A percentile compares a stretch with the other conserved stretches of the same genome.
phyloP scores from a whole-genome alignment of 2,888 invertebrate species.

The Dimorphilus gyrociliatus region DNA sequence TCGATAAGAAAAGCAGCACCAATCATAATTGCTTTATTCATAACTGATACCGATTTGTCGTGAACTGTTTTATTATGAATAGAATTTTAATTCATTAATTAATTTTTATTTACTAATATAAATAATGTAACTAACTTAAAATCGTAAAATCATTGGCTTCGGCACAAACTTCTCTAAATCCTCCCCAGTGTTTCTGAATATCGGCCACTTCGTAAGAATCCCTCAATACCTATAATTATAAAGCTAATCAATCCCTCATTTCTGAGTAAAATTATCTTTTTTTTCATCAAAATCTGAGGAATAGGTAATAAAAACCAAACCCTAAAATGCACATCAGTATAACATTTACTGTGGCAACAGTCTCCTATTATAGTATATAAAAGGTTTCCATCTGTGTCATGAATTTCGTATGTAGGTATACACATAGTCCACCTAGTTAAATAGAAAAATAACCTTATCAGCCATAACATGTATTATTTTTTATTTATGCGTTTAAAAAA shows the following conservation, averaged over 20 bases:
- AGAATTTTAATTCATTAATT: too few relatives aligned
- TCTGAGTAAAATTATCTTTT: too few relatives aligned
- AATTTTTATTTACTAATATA: too few relatives aligned
- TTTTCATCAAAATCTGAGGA: too few relatives aligned
- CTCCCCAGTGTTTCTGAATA: constrained; percentile 27
- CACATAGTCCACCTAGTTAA: constrained; percentile 29
- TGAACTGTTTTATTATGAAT: too few relatives aligned
- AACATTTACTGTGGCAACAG: constrained; percentile 24
- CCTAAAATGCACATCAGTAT: constrained; percentile 20
- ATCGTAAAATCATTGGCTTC: constrained; percentile 26
- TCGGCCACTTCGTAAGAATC: constrained; percentile 12
- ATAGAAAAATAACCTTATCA: too few relatives aligned
- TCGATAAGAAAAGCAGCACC: constrained; percentile 26
- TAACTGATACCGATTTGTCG: too few relatives aligned
- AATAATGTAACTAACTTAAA: constrained; percentile 16
- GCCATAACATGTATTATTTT: too few relatives aligned
- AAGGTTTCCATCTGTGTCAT: constrained; percentile 14
- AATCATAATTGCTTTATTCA: constrained; percentile 21
- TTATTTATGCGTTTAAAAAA: too few relatives aligned
- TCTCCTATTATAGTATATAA: constrained; percentile 21
- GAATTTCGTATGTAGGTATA: constrained; percentile 21
- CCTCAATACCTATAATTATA: constrained; percentile 5
- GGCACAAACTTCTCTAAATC: constrained; percentile 21
- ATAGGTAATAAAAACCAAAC: constrained; percentile 12
- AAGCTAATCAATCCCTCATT: too few relatives aligned